Evolutionary conservation across 2,888 invertebrate genomes (phyloP), one percentile per base, ranked within the genome.

Genomic region (Tachina fera): DNA sequence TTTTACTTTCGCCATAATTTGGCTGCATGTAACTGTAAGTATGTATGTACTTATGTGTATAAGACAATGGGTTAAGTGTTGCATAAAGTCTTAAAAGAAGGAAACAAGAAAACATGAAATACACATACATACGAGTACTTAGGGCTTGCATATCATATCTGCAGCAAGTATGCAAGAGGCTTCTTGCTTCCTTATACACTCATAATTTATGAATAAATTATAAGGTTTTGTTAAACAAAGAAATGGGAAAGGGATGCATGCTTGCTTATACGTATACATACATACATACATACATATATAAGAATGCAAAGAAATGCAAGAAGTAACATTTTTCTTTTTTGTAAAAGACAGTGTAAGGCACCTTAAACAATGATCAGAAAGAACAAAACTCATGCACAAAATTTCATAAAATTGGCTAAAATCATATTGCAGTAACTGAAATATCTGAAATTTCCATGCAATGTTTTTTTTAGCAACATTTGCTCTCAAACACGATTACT

Each of bases 181-280:
- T 19, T 31, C 16, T 45, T 63, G 9, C 10, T 39, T 16, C 61
- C 31, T 45, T 70, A 39, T 51, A 10, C 53, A 31, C 22, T 67
- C 58, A 58, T 19, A 74, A 80, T 58, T 65, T 80, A 80, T 80
- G 67, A 72, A 80, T 80, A 80, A 80, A 74, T 80, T 71, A 79
- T 63, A 71, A 79, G 43, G 53, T 53, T 75, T 41, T 39, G 22
- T 67, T 13, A 10, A 14, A 45, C 22, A 67, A 75, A 76, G 13
- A 53, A 78, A 70, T 43, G 9, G 8, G 10, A 43, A 61, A 61
- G 47, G 16, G 41, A 43, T 16, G 5, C 0, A 31, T 31, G 31
- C 31, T 4, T 31, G 4, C 31, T 31, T 31, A 31, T 31, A 31
- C 31, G 4, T 31, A 31, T 31, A 31, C 31, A 41, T 43, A 14